Conservation (phyloP, 2,888 invertebrate genomes). For the Neoaliturus tenellus region DNA sequence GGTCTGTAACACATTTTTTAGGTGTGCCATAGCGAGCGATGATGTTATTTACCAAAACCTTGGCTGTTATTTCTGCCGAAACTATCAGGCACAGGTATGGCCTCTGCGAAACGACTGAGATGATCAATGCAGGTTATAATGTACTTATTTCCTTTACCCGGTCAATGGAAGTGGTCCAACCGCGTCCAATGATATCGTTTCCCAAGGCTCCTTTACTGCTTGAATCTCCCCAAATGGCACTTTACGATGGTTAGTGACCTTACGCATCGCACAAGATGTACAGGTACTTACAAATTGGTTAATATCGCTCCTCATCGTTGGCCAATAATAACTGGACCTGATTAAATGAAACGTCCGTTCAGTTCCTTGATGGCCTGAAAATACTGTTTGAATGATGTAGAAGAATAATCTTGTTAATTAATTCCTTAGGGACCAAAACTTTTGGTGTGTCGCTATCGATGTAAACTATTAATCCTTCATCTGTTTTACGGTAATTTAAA, state of each 20-base stretch:
- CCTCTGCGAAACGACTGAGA: no score
- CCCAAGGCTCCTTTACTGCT: no score
- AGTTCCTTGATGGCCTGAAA: slow-evolving; percentile 66
- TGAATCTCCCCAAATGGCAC: slow-evolving; percentile 58
- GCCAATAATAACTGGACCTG: slow-evolving; percentile 67
- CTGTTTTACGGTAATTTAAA: no score
- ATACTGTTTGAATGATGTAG: no score
- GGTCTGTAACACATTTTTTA: slow-evolving; percentile 69
- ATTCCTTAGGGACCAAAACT: no score
- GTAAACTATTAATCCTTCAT: no score
- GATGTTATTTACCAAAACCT: slow-evolving; percentile 62
- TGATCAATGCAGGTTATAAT: slow-evolving; percentile 67
- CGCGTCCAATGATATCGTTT: slow-evolving; percentile 46
- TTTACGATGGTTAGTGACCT: slow-evolving; percentile 69
- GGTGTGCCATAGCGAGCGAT: slow-evolving; percentile 68
- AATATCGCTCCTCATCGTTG: slow-evolving; percentile 65
- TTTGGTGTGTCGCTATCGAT: no score
- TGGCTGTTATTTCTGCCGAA: slow-evolving; percentile 67
- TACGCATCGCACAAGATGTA: slow-evolving; percentile 64
- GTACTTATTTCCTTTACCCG: slow-evolving; percentile 67
- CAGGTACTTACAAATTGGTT: no score
- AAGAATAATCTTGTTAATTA: no score
- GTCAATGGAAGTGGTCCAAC: slow-evolving; percentile 68
- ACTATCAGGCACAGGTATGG: no score
- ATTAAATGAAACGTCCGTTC: slow-evolving; percentile 66